Evolutionary conservation across 2,113 vertebrate genomes (phyloP), one percentile per base, ranked within the genome.

Genomic region (Regulus satrapa): DNA sequence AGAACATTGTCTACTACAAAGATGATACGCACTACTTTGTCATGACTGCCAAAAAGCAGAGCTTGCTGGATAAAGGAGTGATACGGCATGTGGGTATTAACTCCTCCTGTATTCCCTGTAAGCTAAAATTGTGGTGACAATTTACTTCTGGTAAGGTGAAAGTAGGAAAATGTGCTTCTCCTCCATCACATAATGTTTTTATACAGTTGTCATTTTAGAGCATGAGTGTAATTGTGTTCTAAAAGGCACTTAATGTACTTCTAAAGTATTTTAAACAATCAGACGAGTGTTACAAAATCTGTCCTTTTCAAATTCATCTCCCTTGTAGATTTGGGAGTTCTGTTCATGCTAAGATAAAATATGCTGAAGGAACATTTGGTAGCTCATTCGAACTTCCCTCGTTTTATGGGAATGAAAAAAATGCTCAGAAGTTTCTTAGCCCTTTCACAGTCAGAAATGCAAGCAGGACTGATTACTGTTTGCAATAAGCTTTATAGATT

Each of bases 1-100:
- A 99, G 98, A 99, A 99, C 97, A 99, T 99, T 24, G 99, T 99
- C 86, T 99, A 99, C 98, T 99, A 99, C 97, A 99, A 99, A 97
- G 99, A 99, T 77, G 99, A 99, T 97, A 99, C 99, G 0, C 99
- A 99, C 98, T 99, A 99, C 97, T 99, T 99, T 95, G 99, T 99
- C 84, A 99, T 99, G 99, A 99, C 99, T 72, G 99, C 99, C 98
- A 99, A 99, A 98, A 99, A 99, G 93, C 99, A 99, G 98, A 99
- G 99, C 87, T 97, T 99, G 86, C 96, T 99, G 98, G 99, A 99
- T 95, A 99, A 99, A 97, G 99, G 99, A 79, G 99, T 99, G 95
- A 99, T 99, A 97, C 95, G 99, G 73, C 98, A 99, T 92, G 99
- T 99, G 97, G 97, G 99, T 98, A 90, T 98, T 98, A 43, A 31